Conservation (phyloP, 1,140 invertebrate species). For the Thaumatotibia leucotreta region DNA sequence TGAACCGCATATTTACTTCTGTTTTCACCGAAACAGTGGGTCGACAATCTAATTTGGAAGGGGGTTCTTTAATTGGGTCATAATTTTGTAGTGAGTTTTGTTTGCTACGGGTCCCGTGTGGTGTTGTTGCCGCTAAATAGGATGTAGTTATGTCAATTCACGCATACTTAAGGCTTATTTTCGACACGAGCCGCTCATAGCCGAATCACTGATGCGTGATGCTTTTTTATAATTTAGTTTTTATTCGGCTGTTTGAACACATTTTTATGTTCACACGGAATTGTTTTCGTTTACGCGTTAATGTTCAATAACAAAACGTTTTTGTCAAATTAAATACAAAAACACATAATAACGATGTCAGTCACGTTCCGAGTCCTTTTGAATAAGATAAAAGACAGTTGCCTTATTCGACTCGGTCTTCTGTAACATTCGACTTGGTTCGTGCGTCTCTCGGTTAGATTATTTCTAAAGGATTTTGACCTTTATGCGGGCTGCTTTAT, state of each 20-base stretch:
- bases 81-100: conserved; percentile 37
- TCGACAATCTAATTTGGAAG: conserved; percentile 39
- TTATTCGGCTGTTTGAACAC: not conserved
- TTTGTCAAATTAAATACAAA: conserved; percentile 16
- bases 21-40: conserved; percentile 18
- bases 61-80: conserved; percentile 42
- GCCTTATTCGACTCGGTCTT: conserved; percentile 10
- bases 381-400: conserved; percentile 25
- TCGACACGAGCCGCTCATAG: not conserved
- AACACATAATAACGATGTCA: conserved; percentile 17
- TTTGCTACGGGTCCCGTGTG: conserved; percentile 23
- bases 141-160: conserved; percentile 15
- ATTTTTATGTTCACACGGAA: conserved; percentile 1
- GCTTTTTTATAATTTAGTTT: not conserved
- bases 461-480: conserved; percentile 19
- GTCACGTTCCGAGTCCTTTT: conserved; percentile 29
- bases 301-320: conserved; percentile 6
- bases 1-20: conserved; percentile 10
- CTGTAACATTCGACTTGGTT: not conserved
- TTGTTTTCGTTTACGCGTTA: conserved; percentile 1
- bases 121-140: conserved; percentile 17
- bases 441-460: not conserved
- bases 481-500: conserved; percentile 12
- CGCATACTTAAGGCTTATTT: conserved; percentile 11
- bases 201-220: not conserved